Base-by-base conservation (phyloP, 2,797 vertebrate species). In the Perodicticus potto region DNA sequence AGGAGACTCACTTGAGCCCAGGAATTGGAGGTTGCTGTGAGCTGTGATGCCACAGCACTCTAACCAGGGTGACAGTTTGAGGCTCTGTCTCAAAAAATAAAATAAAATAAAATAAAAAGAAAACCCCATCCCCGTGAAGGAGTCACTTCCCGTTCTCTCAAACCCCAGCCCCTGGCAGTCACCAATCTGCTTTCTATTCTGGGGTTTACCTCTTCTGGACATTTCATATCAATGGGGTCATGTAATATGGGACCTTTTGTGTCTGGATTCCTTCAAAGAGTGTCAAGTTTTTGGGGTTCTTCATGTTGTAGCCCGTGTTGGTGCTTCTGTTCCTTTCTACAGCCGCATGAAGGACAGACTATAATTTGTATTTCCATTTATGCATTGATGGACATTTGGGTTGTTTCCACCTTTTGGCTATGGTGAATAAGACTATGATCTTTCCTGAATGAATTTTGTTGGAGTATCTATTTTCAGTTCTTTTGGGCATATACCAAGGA, bases 301-400 rank as follows among this genome's bases (percentile, higher is more conserved):
- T 82, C 25, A 0, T 20, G 34, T 73, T 49, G 29, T 86, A 49
- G 72, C 8, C 3, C 11, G 17, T 69, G n/a, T 43, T 25, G 57
- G 53, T 11, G n/a, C 53, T 72, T 80, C 40, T 53, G 4, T 87
- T 89, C 37, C 16, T 90, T 84, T 96, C 82, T 81, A 84, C 27
- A 23, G 13, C 34, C 57, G 37, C 20, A 9, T 86, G 49, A 55
- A 34, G 23, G 37, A 13, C 29, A 53, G 77, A 67, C 55, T n/a
- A 17, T 32, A 61, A 78, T 93, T 93, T 74, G 20, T 86, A 92
- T 81, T 55, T 94, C 84, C 49, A 0, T 82, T 57, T 32, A 37
- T 86, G 53, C n/a, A 6, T 85, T 72, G n/a, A 22, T 43, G 43
- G 69, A 65, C 23, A 23, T 70, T 37, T 59, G 70, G 49, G 45